Evolutionary conservation across 2,888 invertebrate species (phyloP).

Genomic region (Sphecodes monilicornis): DNA sequence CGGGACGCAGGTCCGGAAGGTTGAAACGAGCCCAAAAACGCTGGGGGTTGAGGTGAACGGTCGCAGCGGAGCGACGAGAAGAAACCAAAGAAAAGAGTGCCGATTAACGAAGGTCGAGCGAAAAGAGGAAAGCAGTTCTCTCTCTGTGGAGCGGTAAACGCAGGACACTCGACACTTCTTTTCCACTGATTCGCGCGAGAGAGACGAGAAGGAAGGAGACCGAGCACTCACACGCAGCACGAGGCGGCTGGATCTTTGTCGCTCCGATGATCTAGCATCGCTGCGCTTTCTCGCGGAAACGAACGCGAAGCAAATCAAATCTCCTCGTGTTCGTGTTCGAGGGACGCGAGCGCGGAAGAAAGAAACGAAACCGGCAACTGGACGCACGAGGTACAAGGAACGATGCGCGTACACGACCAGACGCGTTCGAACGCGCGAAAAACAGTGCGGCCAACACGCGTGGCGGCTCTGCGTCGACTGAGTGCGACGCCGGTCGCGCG

Average conservation of each 20-base stretch:
- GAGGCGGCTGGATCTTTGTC: conserved; percentile 50
- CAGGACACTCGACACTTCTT: conserved; percentile 60
- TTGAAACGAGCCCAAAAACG: background rate
- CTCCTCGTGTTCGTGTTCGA: background rate
- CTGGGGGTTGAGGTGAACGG: background rate
- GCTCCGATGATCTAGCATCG: conserved; percentile 55
- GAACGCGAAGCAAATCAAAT: background rate
- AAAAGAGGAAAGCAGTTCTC: conserved; percentile 27
- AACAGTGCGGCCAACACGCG: conserved; percentile 65
- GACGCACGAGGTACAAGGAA: conserved; percentile 1
- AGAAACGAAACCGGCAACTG: background rate
- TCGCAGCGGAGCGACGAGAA: background rate
- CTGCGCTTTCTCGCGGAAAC: conserved; percentile 35
- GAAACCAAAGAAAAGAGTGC: background rate
- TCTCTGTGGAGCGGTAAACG: conserved; percentile 22
- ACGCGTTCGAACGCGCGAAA: conserved; percentile 20
- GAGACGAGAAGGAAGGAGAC: background rate
- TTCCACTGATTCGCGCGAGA: conserved; percentile 54
- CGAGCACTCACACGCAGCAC: conserved; percentile 53
- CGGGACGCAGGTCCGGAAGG: conserved; percentile 8
- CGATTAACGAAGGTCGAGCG: background rate
- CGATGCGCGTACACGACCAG: background rate
- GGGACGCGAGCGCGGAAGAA: background rate
- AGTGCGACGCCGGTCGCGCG: conserved; percentile 60
- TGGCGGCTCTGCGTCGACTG: conserved; percentile 75